phyloP scores from a whole-genome alignment of 1,140 invertebrate genomes.

The Odontomachus brunneus region DNA sequence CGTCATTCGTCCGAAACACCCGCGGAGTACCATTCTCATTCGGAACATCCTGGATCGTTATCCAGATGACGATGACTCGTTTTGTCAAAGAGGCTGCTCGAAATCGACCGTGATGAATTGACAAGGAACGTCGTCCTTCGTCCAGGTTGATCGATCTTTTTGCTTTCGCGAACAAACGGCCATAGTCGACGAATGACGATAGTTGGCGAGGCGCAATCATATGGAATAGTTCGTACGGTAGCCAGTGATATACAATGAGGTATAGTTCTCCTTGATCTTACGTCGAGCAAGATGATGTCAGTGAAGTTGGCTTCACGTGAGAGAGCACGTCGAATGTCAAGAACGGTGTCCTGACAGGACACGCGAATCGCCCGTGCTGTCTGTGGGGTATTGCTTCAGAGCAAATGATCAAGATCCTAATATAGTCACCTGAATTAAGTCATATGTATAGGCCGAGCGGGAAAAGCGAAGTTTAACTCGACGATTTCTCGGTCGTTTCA shows the following conservation, averaged over 20 bases:
- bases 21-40: too few relatives aligned
- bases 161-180: neutral
- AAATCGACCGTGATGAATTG: neutral
- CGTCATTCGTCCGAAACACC: neutral
- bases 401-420: neutral
- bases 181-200: too few relatives aligned
- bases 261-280: too few relatives aligned
- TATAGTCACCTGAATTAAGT: constrained; percentile 2
- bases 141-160: neutral
- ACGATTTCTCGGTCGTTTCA: neutral
- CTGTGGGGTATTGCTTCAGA: neutral
- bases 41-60: neutral
- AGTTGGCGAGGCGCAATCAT: too few relatives aligned
- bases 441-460: constrained; percentile 17
- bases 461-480: neutral
- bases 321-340: neutral
- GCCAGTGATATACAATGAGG: too few relatives aligned
- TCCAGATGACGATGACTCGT: neutral
- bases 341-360: neutral
- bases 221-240: too few relatives aligned
- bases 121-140: neutral
- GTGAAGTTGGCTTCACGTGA: neutral
- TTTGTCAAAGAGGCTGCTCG: neutral
- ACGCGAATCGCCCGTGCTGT: too few relatives aligned
- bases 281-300: too few relatives aligned